phyloP scores from a whole-genome alignment of 2,113 vertebrate genomes.

The Thermophis baileyi region DNA sequence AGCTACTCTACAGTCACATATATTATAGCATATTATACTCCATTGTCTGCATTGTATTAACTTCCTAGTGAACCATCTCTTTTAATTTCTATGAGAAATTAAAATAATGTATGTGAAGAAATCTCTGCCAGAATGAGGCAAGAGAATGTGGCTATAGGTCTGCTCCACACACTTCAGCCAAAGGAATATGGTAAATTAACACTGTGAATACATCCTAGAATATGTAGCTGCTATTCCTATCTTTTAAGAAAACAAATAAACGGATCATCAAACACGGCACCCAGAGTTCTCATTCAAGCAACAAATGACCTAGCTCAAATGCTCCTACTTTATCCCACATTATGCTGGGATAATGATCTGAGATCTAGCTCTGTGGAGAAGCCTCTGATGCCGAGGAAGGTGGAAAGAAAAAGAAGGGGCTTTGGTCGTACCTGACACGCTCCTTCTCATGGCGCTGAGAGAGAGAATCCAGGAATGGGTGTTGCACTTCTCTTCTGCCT shows the following conservation, averaged over 20 bases:
- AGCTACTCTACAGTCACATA: background rate
- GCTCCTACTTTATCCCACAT: background rate
- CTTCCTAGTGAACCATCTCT: background rate
- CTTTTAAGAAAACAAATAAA: background rate
- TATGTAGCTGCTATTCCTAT: background rate
- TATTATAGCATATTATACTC: background rate
- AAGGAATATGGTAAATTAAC: background rate
- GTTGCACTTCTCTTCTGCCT: too few species aligned
- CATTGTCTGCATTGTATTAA: background rate
- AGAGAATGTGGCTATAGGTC: background rate
- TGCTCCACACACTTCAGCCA: background rate
- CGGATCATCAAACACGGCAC: background rate
- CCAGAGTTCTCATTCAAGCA: background rate
- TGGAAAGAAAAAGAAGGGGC: background rate
- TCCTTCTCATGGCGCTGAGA: too few species aligned
- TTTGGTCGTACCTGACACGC: too few species aligned
- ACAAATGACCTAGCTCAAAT: background rate
- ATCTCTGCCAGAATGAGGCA: background rate
- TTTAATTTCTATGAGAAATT: background rate
- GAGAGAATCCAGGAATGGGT: too few species aligned
- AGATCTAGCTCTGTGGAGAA: background rate
- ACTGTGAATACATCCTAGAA: background rate
- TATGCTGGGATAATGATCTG: background rate
- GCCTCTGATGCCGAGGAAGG: background rate
- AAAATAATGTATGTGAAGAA: background rate